A percentile compares a stretch with the other conserved stretches of the same genome.
These are phyloP conservation scores for Pangasius krempfi DNA, from an alignment of 2,797 vertebrate species.

Conservation along the genomic window DNA sequence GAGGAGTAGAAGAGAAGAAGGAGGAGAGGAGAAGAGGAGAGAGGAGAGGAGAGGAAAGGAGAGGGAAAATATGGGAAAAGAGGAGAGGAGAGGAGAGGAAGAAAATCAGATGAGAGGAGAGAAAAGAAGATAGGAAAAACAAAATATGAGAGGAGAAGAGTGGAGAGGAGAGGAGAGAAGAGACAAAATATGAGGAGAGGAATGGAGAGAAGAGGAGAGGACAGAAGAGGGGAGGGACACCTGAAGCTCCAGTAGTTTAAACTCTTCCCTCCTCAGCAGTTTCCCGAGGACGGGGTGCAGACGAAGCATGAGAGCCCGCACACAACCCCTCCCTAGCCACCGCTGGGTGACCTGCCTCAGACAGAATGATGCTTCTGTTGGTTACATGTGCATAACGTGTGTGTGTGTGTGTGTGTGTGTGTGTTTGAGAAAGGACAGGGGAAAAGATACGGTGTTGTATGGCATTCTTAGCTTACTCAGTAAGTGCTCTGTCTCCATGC, in stretches of 20 bases:
- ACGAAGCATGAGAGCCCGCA: slow-evolving; percentile 30
- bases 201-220: background rate
- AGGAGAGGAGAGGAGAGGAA: background rate
- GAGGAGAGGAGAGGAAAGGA: background rate
- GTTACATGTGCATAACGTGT: slow-evolving; percentile 1
- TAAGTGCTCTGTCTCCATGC: slow-evolving; percentile 1
- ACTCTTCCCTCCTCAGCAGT: slow-evolving; percentile 39
- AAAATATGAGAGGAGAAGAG: too few relatives aligned
- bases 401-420: slow-evolving; percentile 1
- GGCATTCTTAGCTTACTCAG: background rate
- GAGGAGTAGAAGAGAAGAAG: too few relatives aligned
- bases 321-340: slow-evolving; percentile 27
- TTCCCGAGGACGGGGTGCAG: slow-evolving; percentile 23
- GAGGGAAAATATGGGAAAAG: too few relatives aligned
- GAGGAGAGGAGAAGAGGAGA: background rate
- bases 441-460: background rate
- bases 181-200: too few relatives aligned
- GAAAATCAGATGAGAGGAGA: background rate
- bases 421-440: background rate
- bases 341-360: slow-evolving; percentile 25
- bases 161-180: too few relatives aligned
- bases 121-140: too few relatives aligned
- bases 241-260: slow-evolving; percentile 26
- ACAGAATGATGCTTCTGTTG: slow-evolving; percentile 30
- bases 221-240: background rate